phyloP scores from a whole-genome alignment of 2,797 vertebrate genomes.

The Brotula barbata region DNA sequence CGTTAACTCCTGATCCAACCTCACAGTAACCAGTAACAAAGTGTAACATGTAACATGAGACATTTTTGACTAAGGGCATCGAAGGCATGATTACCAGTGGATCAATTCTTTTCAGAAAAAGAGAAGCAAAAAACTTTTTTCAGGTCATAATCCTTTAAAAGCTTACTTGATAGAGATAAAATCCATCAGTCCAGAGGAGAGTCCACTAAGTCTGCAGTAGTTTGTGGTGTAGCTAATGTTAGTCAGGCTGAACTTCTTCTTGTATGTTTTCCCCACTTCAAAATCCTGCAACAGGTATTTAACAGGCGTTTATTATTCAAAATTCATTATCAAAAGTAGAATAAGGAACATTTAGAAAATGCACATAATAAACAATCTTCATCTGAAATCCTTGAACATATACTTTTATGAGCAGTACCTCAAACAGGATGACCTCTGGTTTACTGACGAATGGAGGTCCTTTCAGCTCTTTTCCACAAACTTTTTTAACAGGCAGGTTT shows the following conservation, averaged over 20 bases:
- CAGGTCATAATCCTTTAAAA: neutral
- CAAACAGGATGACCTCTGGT: conserved; percentile 86
- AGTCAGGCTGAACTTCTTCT: conserved; percentile 84
- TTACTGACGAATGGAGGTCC: conserved; percentile 85
- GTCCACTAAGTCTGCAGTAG: conserved; percentile 81
- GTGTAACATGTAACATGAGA: no score
- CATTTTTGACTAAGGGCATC: neutral
- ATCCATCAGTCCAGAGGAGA: conserved; percentile 81
- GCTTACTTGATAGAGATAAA: conserved; percentile 82
- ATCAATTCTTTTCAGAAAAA: neutral
- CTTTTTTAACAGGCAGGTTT: conserved; percentile 63
- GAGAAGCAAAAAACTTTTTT: no score
- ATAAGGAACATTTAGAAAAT: neutral
- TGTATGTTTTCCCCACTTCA: conserved; percentile 87
- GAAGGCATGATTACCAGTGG: neutral
- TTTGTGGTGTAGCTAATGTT: conserved; percentile 84
- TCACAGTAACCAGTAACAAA: no score
- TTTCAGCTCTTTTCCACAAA: conserved; percentile 70
- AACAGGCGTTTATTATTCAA: neutral
- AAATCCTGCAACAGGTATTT: conserved; percentile 83
- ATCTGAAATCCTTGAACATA: neutral
- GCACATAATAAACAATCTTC: neutral
- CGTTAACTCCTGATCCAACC: no score
- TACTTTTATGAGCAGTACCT: conserved; percentile 82
- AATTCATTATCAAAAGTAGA: conserved; percentile 7